Conservation (phyloP, 2,888 invertebrate genomes). For the Drosophila tanythrix region DNA sequence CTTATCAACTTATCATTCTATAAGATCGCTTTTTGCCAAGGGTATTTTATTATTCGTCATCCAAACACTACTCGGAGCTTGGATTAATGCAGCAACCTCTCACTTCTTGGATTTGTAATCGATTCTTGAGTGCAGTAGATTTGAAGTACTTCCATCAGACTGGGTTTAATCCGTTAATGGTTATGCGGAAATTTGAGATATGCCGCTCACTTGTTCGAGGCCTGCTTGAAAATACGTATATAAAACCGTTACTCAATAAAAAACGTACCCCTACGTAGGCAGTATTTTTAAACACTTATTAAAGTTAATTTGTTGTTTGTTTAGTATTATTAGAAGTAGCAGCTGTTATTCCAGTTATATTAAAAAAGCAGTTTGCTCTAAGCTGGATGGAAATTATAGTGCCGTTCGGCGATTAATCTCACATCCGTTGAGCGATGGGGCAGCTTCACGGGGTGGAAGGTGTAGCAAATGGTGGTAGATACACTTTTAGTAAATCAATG, state of each 20-base stretch:
- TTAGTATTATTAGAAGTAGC: constrained; percentile 10
- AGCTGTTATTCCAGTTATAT: constrained; percentile 53
- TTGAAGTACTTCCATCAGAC: constrained; percentile 29
- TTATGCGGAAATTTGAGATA: constrained; percentile 60
- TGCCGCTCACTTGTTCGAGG: constrained; percentile 53
- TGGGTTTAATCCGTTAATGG: constrained; percentile 15
- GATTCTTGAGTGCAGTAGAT: constrained; percentile 27
- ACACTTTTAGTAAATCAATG: constrained; percentile 54
- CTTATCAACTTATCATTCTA: neutral
- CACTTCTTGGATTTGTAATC: constrained; percentile 17
- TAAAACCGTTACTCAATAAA: neutral
- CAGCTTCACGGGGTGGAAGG: neutral
- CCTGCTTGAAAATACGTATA: constrained; percentile 7
- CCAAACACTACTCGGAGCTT: neutral
- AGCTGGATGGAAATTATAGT: constrained; percentile 43
- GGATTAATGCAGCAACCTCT: constrained; percentile 24
- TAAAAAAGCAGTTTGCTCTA: constrained; percentile 59
- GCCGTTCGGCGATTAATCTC: constrained; percentile 58
- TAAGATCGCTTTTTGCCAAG: neutral
- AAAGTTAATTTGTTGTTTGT: constrained; percentile 5
- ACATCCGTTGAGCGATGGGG: constrained; percentile 45
- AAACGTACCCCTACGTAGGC: constrained; percentile 1
- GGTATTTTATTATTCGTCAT: constrained; percentile 14
- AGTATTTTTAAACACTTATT: neutral
- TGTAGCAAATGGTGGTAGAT: constrained; percentile 4